Evolutionary conservation across 1,140 invertebrate species (phyloP).

Genomic region (Tachypleus tridentatus): DNA sequence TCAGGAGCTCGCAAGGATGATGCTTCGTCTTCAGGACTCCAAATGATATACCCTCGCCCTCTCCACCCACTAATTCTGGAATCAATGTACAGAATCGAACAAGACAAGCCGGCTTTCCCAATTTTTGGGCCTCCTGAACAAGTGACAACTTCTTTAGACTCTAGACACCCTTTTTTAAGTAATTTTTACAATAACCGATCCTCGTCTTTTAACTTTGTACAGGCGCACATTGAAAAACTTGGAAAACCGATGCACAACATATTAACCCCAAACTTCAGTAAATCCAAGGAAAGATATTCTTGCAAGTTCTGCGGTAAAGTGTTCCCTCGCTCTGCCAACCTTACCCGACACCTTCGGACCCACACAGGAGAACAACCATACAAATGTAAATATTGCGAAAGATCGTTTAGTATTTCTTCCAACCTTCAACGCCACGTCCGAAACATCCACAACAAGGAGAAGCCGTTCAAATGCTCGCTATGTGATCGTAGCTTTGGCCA

Average conservation of each 20-base stretch:
- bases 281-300: conserved; percentile 83
- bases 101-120: conserved; percentile 15
- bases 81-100: conserved; percentile 23
- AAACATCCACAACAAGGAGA: conserved; percentile 90
- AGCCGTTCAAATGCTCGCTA: conserved; percentile 41
- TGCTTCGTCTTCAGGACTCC: conserved; percentile 6
- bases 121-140: conserved; percentile 14
- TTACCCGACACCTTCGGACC: conserved; percentile 27
- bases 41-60: conserved; percentile 50
- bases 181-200: conserved; percentile 7
- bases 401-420: conserved; percentile 95
- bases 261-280: conserved; percentile 43
- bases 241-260: conserved; percentile 20
- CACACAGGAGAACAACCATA: conserved; percentile 32
- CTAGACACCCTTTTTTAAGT: conserved; percentile 19
- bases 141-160: conserved; percentile 11
- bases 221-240: conserved; percentile 17
- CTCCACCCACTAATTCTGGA: conserved; percentile 25
- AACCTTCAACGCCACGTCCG: conserved; percentile 96
- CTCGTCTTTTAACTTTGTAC: conserved; percentile 15
- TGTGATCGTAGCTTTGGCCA: conserved; percentile 95
- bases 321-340: conserved; percentile 68
- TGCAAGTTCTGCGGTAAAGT: conserved; percentile 96
- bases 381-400: conserved; percentile 54
- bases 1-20: not conserved